phyloP scores from a whole-genome alignment of 2,888 invertebrate species.

The Apotomis turbidana region DNA sequence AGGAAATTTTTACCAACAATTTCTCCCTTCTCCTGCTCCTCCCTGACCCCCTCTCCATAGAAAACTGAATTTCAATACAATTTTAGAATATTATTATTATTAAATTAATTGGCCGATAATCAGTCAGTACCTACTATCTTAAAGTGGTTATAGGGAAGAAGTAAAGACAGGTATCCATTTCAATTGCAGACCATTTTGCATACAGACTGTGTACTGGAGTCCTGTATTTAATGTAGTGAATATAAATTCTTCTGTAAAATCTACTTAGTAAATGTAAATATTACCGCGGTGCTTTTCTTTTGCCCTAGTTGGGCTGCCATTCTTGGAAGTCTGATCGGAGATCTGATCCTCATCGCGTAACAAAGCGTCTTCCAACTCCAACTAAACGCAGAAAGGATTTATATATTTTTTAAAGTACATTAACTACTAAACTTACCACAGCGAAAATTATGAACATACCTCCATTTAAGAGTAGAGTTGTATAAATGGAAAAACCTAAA shows the following conservation, averaged over 20 bases:
- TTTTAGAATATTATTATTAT: too few relatives aligned
- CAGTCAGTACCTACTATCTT: too few relatives aligned
- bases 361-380: slow-evolving; percentile 64
- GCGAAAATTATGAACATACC: slow-evolving; percentile 53
- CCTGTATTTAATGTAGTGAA: too few relatives aligned
- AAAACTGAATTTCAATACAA: too few relatives aligned
- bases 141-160: too few relatives aligned
- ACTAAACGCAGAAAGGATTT: slow-evolving; percentile 51
- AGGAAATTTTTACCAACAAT: too few relatives aligned
- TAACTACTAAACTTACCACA: slow-evolving; percentile 14
- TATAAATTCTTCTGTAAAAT: background rate
- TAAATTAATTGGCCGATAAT: too few relatives aligned
- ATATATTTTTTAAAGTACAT: slow-evolving; percentile 21
- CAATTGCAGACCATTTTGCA: too few relatives aligned
- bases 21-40: too few relatives aligned
- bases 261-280: background rate
- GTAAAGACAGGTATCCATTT: too few relatives aligned
- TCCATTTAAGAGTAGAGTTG: slow-evolving; percentile 63
- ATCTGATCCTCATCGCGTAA: slow-evolving; percentile 66
- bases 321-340: slow-evolving; percentile 59
- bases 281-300: slow-evolving; percentile 64
- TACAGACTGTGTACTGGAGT: too few relatives aligned
- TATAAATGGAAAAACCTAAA: slow-evolving; percentile 50
- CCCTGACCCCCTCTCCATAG: too few relatives aligned
- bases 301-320: slow-evolving; percentile 59